Percentiles rank a stretch among this genome's conserved stretches.
Conservation (phyloP, 2,888 invertebrate genomes). For the Drosophila pegasa region DNA sequence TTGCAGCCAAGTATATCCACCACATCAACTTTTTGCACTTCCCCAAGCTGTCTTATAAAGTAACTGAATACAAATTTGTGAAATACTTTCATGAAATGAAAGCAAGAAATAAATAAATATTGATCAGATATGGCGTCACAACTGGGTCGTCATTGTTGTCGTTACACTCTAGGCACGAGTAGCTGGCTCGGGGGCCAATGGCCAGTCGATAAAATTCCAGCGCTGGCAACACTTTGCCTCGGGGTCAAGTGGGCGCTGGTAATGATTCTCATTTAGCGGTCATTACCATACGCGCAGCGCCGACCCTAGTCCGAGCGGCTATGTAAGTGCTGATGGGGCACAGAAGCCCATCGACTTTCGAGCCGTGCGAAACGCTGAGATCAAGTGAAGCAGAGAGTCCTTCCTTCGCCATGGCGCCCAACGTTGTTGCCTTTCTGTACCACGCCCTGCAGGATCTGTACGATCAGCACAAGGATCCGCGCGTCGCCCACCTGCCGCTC, state of each 20-base stretch:
- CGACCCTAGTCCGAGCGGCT: background rate
- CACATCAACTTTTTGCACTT: too few species aligned
- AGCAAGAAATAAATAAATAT: too few species aligned
- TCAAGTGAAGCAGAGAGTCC: background rate
- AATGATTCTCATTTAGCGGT: constrained; percentile 62
- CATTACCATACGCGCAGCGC: constrained; percentile 60
- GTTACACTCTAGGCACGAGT: background rate
- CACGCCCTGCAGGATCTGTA: constrained; percentile 56
- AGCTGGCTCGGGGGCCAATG: background rate
- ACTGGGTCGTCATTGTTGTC: constrained; percentile 12
- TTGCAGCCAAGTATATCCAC: too few species aligned
- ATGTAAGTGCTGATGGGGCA: constrained; percentile 6
- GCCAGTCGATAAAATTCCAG: constrained; percentile 1
- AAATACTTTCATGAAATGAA: too few species aligned
- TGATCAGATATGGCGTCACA: too few species aligned
- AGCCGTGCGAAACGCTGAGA: constrained; percentile 32
- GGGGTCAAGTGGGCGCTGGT: constrained; percentile 51
- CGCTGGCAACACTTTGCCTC: constrained; percentile 29
- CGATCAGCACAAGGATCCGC: constrained; percentile 70
- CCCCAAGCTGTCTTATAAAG: too few species aligned
- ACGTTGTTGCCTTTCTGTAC: constrained; percentile 72
- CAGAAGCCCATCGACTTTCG: constrained; percentile 50
- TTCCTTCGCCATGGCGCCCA: constrained; percentile 59
- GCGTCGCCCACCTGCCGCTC: constrained; percentile 88
- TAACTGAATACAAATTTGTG: too few species aligned